These are phyloP conservation scores for Hanleya hanleyi DNA, from an alignment of 2,888 invertebrate genomes.

Conservation along the genomic window DNA sequence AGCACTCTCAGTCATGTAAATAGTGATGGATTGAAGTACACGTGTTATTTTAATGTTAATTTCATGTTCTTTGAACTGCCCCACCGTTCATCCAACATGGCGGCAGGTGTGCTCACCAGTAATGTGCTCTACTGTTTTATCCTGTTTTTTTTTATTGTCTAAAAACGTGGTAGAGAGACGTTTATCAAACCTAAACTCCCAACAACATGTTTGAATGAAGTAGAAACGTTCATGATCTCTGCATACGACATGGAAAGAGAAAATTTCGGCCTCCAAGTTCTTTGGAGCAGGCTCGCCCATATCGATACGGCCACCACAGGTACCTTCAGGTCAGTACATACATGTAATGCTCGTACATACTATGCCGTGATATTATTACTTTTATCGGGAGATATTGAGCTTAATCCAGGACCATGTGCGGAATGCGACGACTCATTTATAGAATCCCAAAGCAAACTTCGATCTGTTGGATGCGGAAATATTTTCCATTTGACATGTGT, in stretches of 20 bases:
- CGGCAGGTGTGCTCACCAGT: background rate
- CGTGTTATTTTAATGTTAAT: no score
- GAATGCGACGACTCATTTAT: background rate
- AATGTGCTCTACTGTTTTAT: background rate
- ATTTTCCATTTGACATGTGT: background rate
- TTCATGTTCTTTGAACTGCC: no score
- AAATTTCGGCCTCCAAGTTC: background rate
- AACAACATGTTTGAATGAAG: no score
- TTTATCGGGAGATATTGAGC: background rate
- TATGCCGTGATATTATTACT: background rate
- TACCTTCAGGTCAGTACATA: no score
- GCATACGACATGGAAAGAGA: no score
- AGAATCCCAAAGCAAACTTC: background rate
- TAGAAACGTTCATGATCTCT: no score
- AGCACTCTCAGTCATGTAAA: no score
- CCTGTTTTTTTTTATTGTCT: background rate
- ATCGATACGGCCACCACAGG: no score
- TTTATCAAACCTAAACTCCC: no score
- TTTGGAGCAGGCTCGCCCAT: no score
- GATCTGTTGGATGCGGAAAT: background rate
- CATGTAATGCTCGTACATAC: background rate
- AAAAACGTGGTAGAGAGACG: background rate
- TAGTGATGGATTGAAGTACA: no score
- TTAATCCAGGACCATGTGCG: background rate
- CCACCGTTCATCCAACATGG: background rate